phyloP scores from a whole-genome alignment of 2,797 vertebrate genomes.

The Myoxocephalus aenaeus region DNA sequence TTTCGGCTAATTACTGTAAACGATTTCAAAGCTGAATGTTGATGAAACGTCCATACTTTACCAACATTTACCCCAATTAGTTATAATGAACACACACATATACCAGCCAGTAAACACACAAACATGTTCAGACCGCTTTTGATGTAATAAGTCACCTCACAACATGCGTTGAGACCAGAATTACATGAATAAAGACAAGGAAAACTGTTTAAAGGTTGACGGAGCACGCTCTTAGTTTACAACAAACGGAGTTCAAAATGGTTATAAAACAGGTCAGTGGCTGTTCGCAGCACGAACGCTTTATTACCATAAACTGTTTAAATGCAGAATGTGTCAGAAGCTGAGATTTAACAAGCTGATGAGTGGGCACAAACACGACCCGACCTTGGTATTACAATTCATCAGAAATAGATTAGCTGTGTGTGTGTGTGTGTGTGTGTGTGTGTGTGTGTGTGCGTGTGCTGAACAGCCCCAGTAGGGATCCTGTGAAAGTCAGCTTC shows the following conservation, averaged over 20 bases:
- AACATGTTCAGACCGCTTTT: not conserved
- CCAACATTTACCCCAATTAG: not conserved
- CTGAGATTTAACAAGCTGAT: constrained; percentile 66
- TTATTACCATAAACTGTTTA: constrained; percentile 62
- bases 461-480: not conserved
- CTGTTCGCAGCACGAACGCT: constrained; percentile 25
- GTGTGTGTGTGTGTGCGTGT: not conserved
- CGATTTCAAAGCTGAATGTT: not conserved
- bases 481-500: not conserved
- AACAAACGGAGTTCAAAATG: constrained; percentile 20
- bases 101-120: not conserved
- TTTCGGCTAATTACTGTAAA: not conserved
- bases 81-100: not conserved
- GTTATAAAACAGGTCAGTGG: constrained; percentile 25
- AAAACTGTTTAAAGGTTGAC: not conserved
- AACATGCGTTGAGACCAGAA: not conserved
- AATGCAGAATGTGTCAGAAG: constrained; percentile 56
- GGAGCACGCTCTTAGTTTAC: not conserved
- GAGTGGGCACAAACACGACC: constrained; percentile 61
- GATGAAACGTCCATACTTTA: not conserved
- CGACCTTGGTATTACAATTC: constrained; percentile 56
- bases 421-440: not conserved
- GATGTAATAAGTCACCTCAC: not conserved
- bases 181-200: not conserved
- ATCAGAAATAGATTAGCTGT: constrained; percentile 55